Percentiles rank a stretch among this genome's conserved stretches.
Conservation (phyloP, 2,888 invertebrate species). For the Seladonia tumulorum region DNA sequence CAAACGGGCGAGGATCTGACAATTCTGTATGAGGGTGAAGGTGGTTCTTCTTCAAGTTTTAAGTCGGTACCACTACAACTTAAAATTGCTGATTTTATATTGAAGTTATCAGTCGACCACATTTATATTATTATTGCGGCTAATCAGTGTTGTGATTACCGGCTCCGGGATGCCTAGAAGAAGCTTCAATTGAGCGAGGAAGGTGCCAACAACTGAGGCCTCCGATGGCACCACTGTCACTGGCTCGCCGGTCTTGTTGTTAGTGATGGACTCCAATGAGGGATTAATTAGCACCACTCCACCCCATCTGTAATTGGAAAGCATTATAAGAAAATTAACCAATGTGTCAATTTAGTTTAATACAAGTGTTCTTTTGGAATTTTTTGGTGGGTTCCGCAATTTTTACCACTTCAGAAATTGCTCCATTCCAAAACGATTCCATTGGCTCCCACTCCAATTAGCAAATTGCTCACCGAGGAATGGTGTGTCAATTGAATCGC, state of each 20-base stretch:
- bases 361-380: too few relatives aligned
- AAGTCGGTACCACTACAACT: too few relatives aligned
- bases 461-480: too few relatives aligned
- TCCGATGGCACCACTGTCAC: slow-evolving; percentile 86
- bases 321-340: not conserved
- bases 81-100: too few relatives aligned
- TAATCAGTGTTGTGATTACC: slow-evolving; percentile 81
- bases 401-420: too few relatives aligned
- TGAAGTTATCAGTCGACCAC: too few relatives aligned
- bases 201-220: slow-evolving; percentile 90
- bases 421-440: too few relatives aligned
- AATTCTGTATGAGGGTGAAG: not conserved
- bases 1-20: not conserved
- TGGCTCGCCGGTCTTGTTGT: slow-evolving; percentile 79
- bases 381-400: too few relatives aligned
- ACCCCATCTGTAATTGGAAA: slow-evolving; percentile 89
- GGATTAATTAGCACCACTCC: slow-evolving; percentile 93
- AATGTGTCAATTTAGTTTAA: too few relatives aligned
- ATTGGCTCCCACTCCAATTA: too few relatives aligned
- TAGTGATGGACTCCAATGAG: slow-evolving; percentile 85
- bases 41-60: too few relatives aligned
- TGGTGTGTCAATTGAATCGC: too few relatives aligned
- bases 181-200: slow-evolving; percentile 90
- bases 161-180: slow-evolving; percentile 89
- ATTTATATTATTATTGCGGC: not conserved